These are phyloP conservation scores for Vanessa tameamea DNA, from an alignment of 1,140 invertebrate genomes.

Conservation along the genomic window DNA sequence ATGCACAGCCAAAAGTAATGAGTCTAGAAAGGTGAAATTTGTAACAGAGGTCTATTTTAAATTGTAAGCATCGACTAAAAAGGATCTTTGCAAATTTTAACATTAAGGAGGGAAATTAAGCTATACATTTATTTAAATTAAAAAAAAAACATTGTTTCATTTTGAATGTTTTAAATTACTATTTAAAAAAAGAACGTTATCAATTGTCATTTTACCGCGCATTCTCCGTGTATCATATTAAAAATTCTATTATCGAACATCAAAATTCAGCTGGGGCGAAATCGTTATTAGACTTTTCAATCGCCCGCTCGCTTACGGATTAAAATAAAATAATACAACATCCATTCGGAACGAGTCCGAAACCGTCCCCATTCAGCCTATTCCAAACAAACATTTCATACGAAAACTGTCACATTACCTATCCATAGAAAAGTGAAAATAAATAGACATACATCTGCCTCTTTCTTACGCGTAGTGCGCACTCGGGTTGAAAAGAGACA, in stretches of 20 bases:
- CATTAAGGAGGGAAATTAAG: too few species aligned
- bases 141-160: not conserved
- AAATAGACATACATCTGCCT: constrained; percentile 64
- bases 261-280: constrained; percentile 31
- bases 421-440: constrained; percentile 76
- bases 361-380: constrained; percentile 57
- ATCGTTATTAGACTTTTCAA: constrained; percentile 54
- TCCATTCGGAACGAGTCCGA: constrained; percentile 54
- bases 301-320: constrained; percentile 61
- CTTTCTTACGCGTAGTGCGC: constrained; percentile 39
- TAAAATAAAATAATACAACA: constrained; percentile 73
- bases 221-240: constrained; percentile 18
- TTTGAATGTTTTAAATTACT: not conserved
- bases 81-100: too few species aligned
- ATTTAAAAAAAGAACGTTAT: not conserved
- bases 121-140: too few species aligned
- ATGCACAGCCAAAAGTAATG: too few species aligned
- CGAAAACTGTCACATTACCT: constrained; percentile 76
- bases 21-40: too few species aligned
- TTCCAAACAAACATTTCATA: constrained; percentile 75
- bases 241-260: constrained; percentile 36
- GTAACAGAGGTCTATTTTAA: too few species aligned
- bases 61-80: too few species aligned
- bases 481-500: constrained; percentile 50
- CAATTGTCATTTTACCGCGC: not conserved